Evolutionary conservation across 2,888 invertebrate genomes (phyloP), one percentile per base, ranked within the genome.

Genomic region (Drosophila siamana): DNA sequence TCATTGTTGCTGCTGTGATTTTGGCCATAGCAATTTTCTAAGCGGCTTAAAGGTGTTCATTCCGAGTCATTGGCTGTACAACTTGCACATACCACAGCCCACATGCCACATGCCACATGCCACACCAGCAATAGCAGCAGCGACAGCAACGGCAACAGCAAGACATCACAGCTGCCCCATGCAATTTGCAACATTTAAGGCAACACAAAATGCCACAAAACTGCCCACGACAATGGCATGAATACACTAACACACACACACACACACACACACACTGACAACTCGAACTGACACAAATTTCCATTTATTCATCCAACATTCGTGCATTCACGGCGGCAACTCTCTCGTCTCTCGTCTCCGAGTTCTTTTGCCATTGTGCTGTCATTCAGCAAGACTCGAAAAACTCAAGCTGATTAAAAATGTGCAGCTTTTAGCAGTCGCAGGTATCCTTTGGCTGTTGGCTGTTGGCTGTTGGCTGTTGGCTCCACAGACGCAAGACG

Each of bases 11-110:
- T 57, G 47, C 65, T 57, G 47, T 56, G 73, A 62, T 79, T 84
- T 82, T 72, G 73, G 62, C 60, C 74, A 76, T 74, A 74, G 84
- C 78, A 81, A 80, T 81, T 80, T 83, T 83, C 62, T 75, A 83
- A 87, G 86, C 80, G 83, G 87, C 88, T 87, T 87, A 85, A 87
- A 87, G 80, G 74, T 85, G 87, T 87, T 85, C 81, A 75, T 76
- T 85, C 76, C 80, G 70, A 76, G 71, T 84, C 82, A 76, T 85
- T 86, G 82, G 56, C 59, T 69, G 40, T 44, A 43, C 55, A 44
- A 54, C 57, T 52, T 19, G 48, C 28, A 30, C 28, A 19, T 41
- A 13, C 26, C 22, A 22, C 51, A 30, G 11, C 15, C 40, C 41
- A 16, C 43, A 33, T 11, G 26, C 24, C 16, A 40, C 47, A 15